Evolutionary conservation across 2,113 vertebrate genomes (phyloP).

Genomic region (Sphaerodactylus townsendi): DNA sequence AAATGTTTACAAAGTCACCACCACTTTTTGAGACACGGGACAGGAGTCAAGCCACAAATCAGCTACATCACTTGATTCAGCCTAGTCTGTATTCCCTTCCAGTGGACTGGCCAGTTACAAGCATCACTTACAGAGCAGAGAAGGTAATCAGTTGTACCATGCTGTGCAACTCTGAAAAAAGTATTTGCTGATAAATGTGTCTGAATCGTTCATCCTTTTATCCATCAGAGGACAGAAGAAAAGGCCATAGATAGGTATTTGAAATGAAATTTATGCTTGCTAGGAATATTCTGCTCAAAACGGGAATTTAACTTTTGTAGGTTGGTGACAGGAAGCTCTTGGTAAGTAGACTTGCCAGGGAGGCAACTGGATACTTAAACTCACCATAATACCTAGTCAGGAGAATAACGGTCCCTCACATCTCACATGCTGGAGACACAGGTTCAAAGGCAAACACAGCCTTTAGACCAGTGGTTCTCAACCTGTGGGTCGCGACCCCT

Average conservation of each 20-base stretch:
- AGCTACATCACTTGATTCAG: background rate
- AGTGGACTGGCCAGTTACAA: too few species aligned
- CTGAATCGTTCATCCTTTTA: background rate
- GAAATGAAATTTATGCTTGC: background rate
- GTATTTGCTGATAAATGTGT: background rate
- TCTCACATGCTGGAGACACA: background rate
- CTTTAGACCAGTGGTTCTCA: too few species aligned
- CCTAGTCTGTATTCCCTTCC: background rate
- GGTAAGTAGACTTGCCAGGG: background rate
- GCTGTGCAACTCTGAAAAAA: background rate
- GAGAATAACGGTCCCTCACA: background rate
- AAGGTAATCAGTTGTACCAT: background rate
- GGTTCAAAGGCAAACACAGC: background rate
- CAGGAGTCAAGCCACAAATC: background rate
- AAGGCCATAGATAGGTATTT: background rate
- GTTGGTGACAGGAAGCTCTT: background rate
- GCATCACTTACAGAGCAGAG: too few species aligned
- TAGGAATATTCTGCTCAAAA: background rate
- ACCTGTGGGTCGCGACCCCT: too few species aligned
- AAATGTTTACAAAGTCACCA: background rate
- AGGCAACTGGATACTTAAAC: background rate
- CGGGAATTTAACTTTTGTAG: background rate
- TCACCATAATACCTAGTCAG: background rate
- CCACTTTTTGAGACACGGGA: background rate
- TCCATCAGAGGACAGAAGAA: background rate